Percentiles rank a stretch among this genome's conserved stretches.
These are phyloP conservation scores for Oegoconia quadripuncta DNA, from an alignment of 2,888 invertebrate species.

Conservation along the genomic window DNA sequence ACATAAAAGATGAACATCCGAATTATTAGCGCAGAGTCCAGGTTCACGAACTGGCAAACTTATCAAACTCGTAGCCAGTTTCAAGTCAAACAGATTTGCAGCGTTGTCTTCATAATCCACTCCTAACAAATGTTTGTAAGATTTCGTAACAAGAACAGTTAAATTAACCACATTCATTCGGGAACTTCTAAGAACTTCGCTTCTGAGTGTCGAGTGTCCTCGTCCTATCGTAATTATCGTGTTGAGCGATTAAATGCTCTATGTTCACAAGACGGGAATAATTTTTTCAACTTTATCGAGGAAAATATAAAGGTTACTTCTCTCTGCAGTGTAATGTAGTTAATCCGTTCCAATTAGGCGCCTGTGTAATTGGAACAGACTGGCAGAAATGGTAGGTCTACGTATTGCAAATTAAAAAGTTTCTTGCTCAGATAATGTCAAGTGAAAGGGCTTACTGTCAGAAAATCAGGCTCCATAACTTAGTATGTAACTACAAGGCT, in stretches of 20 bases:
- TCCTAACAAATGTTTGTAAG: constrained; percentile 40
- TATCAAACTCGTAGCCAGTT: background rate
- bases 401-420: constrained; percentile 20
- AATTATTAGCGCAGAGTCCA: constrained; percentile 1
- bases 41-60: background rate
- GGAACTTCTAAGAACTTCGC: constrained; percentile 57
- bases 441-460: constrained; percentile 20
- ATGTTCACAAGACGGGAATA: constrained; percentile 12
- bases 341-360: constrained; percentile 24
- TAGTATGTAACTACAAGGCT: constrained; percentile 5
- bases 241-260: constrained; percentile 24
- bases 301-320: constrained; percentile 22
- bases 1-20: constrained; percentile 4
- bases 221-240: constrained; percentile 41
- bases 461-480: constrained; percentile 12
- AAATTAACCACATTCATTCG: constrained; percentile 63
- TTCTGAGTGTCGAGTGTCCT: constrained; percentile 40
- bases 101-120: constrained; percentile 36
- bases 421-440: constrained; percentile 16
- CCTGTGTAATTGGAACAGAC: constrained; percentile 30
- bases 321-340: constrained; percentile 16
- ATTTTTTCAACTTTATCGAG: constrained; percentile 25
- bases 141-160: constrained; percentile 54
- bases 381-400: constrained; percentile 20
- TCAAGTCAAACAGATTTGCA: constrained; percentile 22